Conservation (phyloP, 2,888 invertebrate species). For the Temnothorax ravouxi region DNA sequence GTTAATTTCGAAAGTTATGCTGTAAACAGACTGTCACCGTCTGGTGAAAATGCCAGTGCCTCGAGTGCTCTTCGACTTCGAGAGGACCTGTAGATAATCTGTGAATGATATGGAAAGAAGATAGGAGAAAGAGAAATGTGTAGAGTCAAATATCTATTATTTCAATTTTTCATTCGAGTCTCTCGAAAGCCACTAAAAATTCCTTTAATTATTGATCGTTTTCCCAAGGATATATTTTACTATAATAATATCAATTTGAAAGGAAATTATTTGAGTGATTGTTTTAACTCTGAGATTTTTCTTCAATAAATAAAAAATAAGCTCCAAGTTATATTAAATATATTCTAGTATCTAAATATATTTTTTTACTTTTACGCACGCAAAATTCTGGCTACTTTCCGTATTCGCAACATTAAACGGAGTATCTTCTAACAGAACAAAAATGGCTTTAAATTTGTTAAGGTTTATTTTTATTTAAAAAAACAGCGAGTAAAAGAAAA, state of each 20-base stretch:
- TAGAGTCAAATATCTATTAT: conserved; percentile 56
- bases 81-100: conserved; percentile 45
- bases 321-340: background rate
- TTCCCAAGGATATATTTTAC: background rate
- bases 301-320: background rate
- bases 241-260: no score
- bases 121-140: background rate
- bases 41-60: conserved; percentile 51
- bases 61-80: conserved; percentile 51
- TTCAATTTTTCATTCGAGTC: background rate
- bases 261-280: background rate
- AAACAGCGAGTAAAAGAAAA: background rate
- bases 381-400: background rate
- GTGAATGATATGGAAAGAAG: conserved; percentile 12
- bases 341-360: background rate
- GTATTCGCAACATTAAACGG: background rate
- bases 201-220: background rate
- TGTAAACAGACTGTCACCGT: conserved; percentile 72
- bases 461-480: background rate
- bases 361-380: background rate
- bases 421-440: background rate
- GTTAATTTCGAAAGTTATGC: conserved; percentile 79
- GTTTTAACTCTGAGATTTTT: background rate
- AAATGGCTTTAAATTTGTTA: background rate
- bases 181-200: conserved; percentile 2